A percentile compares a stretch with the other conserved stretches of the same genome.
These are phyloP conservation scores for Podiceps cristatus DNA, from an alignment of 2,113 vertebrate genomes.

Conservation along the genomic window DNA sequence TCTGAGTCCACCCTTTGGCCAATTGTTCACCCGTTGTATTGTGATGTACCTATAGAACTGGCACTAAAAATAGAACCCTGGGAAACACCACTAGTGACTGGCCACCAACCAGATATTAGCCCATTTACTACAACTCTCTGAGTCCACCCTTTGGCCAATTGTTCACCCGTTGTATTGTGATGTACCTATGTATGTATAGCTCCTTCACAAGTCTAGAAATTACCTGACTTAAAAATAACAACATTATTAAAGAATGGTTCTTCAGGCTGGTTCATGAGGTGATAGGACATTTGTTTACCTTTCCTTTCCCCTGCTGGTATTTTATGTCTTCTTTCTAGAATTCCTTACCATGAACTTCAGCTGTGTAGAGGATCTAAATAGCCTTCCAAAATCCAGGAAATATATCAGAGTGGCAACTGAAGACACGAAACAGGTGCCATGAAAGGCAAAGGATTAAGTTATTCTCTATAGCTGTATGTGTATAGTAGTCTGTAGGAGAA, in stretches of 20 bases:
- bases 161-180: neutral
- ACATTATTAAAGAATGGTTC: neutral
- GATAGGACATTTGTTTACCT: neutral
- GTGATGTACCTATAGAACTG: neutral
- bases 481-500: neutral
- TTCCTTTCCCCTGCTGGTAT: neutral
- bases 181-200: neutral
- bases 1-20: neutral
- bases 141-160: neutral
- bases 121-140: neutral
- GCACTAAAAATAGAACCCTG: neutral
- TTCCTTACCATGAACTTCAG: neutral
- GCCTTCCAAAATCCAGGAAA: neutral
- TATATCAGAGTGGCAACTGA: neutral
- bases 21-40: neutral
- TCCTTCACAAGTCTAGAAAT: neutral
- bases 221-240: neutral
- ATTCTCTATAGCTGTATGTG: neutral
- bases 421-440: no score
- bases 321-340: neutral
- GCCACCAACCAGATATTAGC: neutral
- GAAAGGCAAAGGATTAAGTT: neutral
- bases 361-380: neutral
- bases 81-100: neutral
- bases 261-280: neutral